phyloP scores from a whole-genome alignment of 2,797 vertebrate species.

The Phataginus tetradactyla region DNA sequence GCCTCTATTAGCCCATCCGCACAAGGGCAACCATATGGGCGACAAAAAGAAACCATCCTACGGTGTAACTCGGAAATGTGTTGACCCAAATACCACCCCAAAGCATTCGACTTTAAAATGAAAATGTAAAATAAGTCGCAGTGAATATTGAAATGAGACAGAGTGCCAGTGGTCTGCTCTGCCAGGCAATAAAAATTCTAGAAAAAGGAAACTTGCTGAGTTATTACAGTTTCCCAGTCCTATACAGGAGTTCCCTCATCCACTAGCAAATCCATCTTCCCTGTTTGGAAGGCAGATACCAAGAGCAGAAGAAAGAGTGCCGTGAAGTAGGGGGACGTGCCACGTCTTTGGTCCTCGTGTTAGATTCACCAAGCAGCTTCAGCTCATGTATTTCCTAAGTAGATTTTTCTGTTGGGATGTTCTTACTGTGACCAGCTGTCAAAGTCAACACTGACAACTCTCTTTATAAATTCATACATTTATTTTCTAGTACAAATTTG shows the following conservation, averaged over 20 bases:
- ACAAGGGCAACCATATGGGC: background rate
- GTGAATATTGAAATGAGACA: background rate
- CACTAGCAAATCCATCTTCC: background rate
- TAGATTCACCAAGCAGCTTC: background rate
- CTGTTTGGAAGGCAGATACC: background rate
- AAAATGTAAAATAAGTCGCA: background rate
- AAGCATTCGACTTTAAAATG: slow-evolving; percentile 30
- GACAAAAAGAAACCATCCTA: background rate
- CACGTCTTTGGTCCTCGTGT: background rate
- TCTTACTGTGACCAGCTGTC: background rate
- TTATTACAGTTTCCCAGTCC: background rate
- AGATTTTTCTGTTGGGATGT: background rate
- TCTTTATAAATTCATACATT: background rate
- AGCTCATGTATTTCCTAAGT: background rate
- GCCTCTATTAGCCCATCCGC: background rate
- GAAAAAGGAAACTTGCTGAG: background rate
- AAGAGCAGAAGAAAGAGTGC: background rate
- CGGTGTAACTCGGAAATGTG: background rate
- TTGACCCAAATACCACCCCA: background rate
- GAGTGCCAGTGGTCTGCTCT: background rate
- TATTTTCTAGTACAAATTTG: slow-evolving; percentile 16
- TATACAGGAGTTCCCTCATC: background rate
- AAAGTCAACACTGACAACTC: background rate
- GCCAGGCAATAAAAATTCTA: background rate
- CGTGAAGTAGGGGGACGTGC: background rate